Evolutionary conservation across 2,888 invertebrate genomes (phyloP).

Genomic region (Apotomis turbidana): DNA sequence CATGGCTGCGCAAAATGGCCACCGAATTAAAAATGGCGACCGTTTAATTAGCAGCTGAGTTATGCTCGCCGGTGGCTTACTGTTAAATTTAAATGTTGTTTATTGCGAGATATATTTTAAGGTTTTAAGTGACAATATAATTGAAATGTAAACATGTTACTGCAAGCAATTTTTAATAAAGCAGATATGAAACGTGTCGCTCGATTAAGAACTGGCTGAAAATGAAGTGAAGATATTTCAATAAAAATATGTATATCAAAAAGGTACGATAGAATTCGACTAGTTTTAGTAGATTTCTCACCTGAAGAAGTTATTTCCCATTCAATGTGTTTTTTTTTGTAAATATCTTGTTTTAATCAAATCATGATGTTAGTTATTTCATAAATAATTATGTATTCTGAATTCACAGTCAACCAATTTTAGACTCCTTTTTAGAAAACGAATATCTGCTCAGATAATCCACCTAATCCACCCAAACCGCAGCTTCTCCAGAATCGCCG

Average conservation of each 20-base stretch:
- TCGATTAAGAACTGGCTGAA: no score
- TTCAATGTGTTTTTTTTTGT: no score
- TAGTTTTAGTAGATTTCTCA: no score
- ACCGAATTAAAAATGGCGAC: conserved; percentile 35
- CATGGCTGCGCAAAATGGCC: conserved; percentile 39
- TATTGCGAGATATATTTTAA: conserved; percentile 3
- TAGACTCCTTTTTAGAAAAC: background rate
- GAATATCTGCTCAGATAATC: background rate
- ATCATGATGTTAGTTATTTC: no score
- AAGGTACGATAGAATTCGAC: no score
- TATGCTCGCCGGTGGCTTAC: background rate
- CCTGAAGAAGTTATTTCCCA: no score
- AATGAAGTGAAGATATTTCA: no score
- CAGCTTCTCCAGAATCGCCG: conserved; percentile 8
- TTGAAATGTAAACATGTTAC: background rate
- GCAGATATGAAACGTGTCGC: no score
- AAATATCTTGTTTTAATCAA: no score
- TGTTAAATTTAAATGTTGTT: conserved; percentile 9
- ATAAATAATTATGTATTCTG: no score
- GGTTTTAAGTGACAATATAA: background rate
- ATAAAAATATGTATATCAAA: no score
- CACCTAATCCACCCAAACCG: conserved; percentile 12
- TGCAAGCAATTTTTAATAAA: no score
- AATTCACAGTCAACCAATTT: background rate
- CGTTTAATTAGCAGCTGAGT: conserved; percentile 35